Evolutionary conservation across 2,888 invertebrate genomes (phyloP).

Genomic region (Cryptocheilus praepositus): DNA sequence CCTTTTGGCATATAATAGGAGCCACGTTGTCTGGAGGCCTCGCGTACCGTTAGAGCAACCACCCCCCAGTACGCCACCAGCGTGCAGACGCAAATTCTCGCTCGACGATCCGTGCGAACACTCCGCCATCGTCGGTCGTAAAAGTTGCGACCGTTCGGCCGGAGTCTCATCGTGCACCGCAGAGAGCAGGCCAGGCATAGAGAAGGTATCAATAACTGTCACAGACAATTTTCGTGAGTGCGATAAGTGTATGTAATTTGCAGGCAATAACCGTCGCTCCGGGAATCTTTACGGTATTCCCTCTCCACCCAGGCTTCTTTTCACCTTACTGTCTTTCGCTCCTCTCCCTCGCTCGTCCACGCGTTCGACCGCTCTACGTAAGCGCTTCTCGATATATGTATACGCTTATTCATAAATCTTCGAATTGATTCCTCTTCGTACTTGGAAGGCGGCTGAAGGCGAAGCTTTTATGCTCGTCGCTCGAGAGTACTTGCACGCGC

Average conservation of each 20-base stretch:
- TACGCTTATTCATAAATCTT: not conserved
- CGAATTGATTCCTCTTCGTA: too few species aligned
- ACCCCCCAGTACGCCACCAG: not conserved
- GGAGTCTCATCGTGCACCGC: not conserved
- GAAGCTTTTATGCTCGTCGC: too few species aligned
- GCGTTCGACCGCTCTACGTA: not conserved
- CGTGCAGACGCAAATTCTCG: not conserved
- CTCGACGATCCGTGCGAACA: too few species aligned
- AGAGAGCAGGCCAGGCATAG: not conserved
- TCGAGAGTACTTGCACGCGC: not conserved
- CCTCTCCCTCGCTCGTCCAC: not conserved
- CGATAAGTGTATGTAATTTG: too few species aligned
- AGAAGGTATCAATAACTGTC: too few species aligned
- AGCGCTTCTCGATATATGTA: not conserved
- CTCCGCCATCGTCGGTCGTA: not conserved
- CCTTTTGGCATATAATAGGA: conserved; percentile 37
- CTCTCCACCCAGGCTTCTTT: not conserved
- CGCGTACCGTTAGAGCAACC: conserved; percentile 7
- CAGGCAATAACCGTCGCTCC: too few species aligned
- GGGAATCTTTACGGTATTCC: too few species aligned
- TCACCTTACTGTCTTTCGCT: not conserved
- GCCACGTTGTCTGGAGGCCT: conserved; percentile 15
- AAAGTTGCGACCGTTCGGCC: not conserved
- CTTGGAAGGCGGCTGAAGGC: too few species aligned
- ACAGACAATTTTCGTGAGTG: too few species aligned